phyloP scores from a whole-genome alignment of 2,113 vertebrate species.

The Noturus placidus region DNA sequence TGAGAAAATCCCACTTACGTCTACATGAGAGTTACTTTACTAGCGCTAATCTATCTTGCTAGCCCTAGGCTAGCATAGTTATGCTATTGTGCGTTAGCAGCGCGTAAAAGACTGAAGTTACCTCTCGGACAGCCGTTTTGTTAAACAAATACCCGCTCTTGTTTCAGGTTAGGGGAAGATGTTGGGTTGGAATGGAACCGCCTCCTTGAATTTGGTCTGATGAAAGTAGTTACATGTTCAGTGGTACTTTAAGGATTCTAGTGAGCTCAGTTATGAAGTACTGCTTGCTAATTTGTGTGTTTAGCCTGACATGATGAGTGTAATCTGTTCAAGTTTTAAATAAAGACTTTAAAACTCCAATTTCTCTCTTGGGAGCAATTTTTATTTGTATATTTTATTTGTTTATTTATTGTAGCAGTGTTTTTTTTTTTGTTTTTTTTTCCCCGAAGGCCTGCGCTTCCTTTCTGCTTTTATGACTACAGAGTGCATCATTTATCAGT shows the following conservation, averaged over 20 bases:
- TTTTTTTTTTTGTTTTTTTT: background rate
- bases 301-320: background rate
- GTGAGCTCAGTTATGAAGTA: background rate
- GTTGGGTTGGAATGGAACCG: background rate
- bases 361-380: background rate
- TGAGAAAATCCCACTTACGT: background rate
- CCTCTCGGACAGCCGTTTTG: background rate
- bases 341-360: background rate
- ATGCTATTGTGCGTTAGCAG: background rate
- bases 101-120: background rate
- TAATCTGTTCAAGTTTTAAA: background rate
- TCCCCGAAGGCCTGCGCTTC: background rate
- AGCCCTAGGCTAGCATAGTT: background rate
- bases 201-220: background rate
- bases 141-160: background rate
- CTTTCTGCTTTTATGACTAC: background rate
- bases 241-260: background rate
- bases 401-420: background rate
- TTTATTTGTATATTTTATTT: background rate
- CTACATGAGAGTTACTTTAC: no score
- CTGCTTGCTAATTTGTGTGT: background rate
- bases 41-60: background rate
- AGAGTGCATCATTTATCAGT: constrained; percentile 25
- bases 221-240: background rate
- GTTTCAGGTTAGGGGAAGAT: background rate